Base-by-base conservation (phyloP, 2,113 vertebrate genomes). In the Urocolius indicus region DNA sequence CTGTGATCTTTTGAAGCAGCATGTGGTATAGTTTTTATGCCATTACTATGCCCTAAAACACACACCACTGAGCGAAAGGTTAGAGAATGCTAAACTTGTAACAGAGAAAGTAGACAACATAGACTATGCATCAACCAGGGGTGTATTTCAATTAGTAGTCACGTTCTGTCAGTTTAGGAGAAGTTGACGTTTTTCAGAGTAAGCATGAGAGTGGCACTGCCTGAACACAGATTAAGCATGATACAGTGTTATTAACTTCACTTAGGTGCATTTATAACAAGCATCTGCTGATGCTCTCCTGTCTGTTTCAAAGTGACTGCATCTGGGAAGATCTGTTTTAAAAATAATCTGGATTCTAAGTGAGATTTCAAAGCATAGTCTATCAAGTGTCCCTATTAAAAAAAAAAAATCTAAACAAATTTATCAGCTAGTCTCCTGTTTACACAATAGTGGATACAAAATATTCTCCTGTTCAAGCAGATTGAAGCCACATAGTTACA, bases 321-420 rank as follows among this genome's bases (percentile, higher is more conserved):
- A 11, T 45, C 36, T 63, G 18, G 34, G 71, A 79, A 78, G 49
- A 73, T 63, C 45, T 91, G n/a, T 59, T 84, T 63, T 26, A 32
- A 88, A 93, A 91, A 61, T 54, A 72, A 84, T 81, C 55, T 74
- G 32, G 66, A 72, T 85, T 75, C 52, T 68, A 90, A 80, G 79
- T 41, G 36, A 61, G 10, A 92, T 66, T 90, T 86, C 67, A 92
- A 49, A 82, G 29, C 41, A 30, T 11, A 63, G 54, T 88, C 88
- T 66, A 78, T 72, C 61, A 38, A 80, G 20, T 32, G n/a, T 84
- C 65, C 27, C 16, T 65, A 16, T 3, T 62, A 30, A 34, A 15
- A 36, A 46, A 49, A 16, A 52, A 68, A 36, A 38, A 52, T 72
- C 71, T 65, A 69, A 87, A 75, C 4, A 1, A 61, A 62, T 73